A percentile compares a stretch with the other conserved stretches of the same genome.
phyloP scores from a whole-genome alignment of 37 sponge, comb jelly and placozoan genomes.

The Chondrosia reniformis region DNA sequence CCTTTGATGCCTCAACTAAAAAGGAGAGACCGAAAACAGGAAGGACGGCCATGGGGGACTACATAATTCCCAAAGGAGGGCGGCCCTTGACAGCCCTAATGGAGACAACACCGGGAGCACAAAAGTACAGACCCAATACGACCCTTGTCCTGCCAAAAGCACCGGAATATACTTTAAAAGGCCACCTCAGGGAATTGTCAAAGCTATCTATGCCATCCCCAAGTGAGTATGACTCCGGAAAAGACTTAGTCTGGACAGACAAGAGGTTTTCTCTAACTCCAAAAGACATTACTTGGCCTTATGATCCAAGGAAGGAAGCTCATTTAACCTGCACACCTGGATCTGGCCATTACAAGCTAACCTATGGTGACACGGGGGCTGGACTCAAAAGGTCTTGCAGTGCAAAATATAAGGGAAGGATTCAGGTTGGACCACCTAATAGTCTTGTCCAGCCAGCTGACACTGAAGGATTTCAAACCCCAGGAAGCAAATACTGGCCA shows the following conservation, averaged over 20 bases:
- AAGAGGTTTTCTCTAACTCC: slow-evolving; percentile 26
- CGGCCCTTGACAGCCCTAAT: slow-evolving; percentile 35
- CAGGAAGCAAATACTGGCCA: slow-evolving; percentile 42
- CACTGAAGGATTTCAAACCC: slow-evolving; percentile 55
- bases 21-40: neutral
- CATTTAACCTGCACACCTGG: slow-evolving; percentile 52
- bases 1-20: neutral
- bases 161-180: slow-evolving; percentile 19
- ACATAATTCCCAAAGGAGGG: slow-evolving; percentile 28
- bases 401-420: slow-evolving; percentile 29
- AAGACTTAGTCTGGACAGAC: slow-evolving; percentile 27
- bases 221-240: slow-evolving; percentile 28
- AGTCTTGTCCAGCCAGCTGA: slow-evolving; percentile 40
- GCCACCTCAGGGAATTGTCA: neutral
- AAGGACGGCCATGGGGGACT: slow-evolving; percentile 54
- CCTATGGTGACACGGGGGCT: slow-evolving; percentile 22
- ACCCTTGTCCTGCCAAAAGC: neutral
- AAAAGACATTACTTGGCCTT: slow-evolving; percentile 48
- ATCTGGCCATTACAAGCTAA: slow-evolving; percentile 24
- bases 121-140: slow-evolving; percentile 22
- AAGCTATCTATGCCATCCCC: slow-evolving; percentile 20
- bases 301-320: slow-evolving; percentile 49
- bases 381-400: slow-evolving; percentile 17
- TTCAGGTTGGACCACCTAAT: slow-evolving; percentile 57
- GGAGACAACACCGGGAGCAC: slow-evolving; percentile 17